Evolutionary conservation across 2,113 vertebrate genomes (phyloP).

Genomic region (Epinephelus fuscoguttatus): DNA sequence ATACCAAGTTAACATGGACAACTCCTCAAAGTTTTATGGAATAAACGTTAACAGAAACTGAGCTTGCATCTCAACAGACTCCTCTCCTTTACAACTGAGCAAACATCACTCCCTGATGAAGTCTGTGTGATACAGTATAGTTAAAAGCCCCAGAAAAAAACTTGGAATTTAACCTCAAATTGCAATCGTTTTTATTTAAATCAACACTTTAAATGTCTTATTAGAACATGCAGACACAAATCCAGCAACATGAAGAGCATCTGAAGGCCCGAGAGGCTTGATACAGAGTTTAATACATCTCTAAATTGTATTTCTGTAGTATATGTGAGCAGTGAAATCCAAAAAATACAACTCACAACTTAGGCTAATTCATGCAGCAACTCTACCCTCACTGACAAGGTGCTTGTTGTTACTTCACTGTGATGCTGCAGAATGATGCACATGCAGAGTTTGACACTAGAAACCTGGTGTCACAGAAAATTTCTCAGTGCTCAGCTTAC

Average conservation of each 20-base stretch:
- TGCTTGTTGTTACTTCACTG: neutral
- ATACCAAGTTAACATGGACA: neutral
- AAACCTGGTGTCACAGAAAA: too few species aligned
- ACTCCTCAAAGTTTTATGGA: too few species aligned
- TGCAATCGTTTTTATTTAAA: neutral
- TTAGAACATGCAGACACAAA: neutral
- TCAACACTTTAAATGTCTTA: neutral
- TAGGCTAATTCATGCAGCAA: neutral
- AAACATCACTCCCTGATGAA: neutral
- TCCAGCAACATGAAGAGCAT: conserved; percentile 44
- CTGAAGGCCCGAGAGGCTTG: too few species aligned
- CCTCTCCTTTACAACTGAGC: neutral
- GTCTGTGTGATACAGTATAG: neutral
- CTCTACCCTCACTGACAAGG: neutral
- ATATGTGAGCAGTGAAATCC: neutral
- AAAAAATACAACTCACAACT: neutral
- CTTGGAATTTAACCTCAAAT: neutral
- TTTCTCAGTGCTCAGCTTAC: too few species aligned
- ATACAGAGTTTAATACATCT: too few species aligned
- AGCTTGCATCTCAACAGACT: neutral
- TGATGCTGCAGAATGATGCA: neutral
- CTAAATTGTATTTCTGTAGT: too few species aligned
- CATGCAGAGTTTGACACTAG: too few species aligned
- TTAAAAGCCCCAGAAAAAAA: neutral
- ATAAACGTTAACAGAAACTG: neutral